Evolutionary conservation across 92 coral and sea anemone species (phyloP).

Genomic region (Parazoanthus atlanticus): DNA sequence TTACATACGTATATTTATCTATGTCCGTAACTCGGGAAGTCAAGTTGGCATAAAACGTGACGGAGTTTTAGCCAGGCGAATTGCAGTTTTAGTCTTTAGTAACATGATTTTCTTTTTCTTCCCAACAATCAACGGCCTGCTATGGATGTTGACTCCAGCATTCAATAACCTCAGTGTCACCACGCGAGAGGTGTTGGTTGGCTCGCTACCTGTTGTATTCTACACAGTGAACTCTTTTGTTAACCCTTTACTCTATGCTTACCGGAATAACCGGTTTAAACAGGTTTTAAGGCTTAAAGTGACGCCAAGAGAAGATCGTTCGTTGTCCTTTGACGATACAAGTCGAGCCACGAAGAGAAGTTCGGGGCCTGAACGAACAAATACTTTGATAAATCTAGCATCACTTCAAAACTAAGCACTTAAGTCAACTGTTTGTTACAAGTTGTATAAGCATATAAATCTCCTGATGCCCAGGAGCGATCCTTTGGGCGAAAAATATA

Average conservation of each 20-base stretch:
- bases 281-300: constrained; percentile 50
- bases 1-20: constrained; percentile 68
- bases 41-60: constrained; percentile 79
- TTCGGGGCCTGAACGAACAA: neutral
- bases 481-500: no score
- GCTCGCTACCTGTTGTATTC: constrained; percentile 69
- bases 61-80: constrained; percentile 70
- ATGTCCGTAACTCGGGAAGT: constrained; percentile 65
- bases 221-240: constrained; percentile 72
- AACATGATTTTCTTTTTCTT: constrained; percentile 72
- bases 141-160: constrained; percentile 71
- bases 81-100: constrained; percentile 67
- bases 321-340: neutral
- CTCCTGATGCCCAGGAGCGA: no score
- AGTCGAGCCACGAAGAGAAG: constrained; percentile 3
- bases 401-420: neutral
- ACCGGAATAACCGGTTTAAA: constrained; percentile 68
- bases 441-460: no score
- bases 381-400: neutral
- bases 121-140: constrained; percentile 64
- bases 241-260: constrained; percentile 83
- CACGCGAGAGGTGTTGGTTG: constrained; percentile 75
- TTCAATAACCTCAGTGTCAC: constrained; percentile 56
- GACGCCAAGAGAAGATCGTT: neutral
- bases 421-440: no score